phyloP scores from a whole-genome alignment of 2,888 invertebrate genomes.

The Ligdia adustata region DNA sequence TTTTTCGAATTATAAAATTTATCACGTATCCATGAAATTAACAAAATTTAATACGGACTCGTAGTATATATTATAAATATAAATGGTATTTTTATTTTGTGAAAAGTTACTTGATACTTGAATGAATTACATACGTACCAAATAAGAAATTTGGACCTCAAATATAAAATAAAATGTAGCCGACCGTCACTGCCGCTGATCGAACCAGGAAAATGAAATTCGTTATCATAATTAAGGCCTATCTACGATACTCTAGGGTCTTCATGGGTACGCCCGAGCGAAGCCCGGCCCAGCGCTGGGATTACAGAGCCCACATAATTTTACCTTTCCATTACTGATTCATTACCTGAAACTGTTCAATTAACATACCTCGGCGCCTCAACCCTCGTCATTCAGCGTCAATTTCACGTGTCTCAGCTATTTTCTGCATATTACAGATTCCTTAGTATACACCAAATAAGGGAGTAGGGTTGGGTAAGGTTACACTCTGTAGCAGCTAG shows the following conservation, averaged over 20 bases:
- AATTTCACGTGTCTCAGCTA: slow-evolving; percentile 26
- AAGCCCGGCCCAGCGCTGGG: slow-evolving; percentile 6
- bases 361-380: slow-evolving; percentile 39
- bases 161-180: too few relatives aligned
- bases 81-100: too few relatives aligned
- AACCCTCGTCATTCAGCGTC: slow-evolving; percentile 50
- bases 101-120: too few relatives aligned
- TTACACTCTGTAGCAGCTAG: background rate
- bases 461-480: background rate
- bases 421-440: slow-evolving; percentile 12
- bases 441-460: slow-evolving; percentile 1
- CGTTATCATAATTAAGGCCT: slow-evolving; percentile 10
- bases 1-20: too few relatives aligned
- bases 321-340: slow-evolving; percentile 39
- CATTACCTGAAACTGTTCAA: slow-evolving; percentile 42
- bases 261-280: background rate
- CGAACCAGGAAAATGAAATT: background rate
- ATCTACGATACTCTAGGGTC: slow-evolving; percentile 5
- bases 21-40: too few relatives aligned
- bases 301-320: slow-evolving; percentile 10
- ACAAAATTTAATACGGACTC: too few relatives aligned
- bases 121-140: too few relatives aligned
- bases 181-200: too few relatives aligned
- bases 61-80: too few relatives aligned
- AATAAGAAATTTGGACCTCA: background rate